A percentile compares a stretch with the other conserved stretches of the same genome.
These are phyloP conservation scores for Ametastegia equiseti DNA, from an alignment of 2,888 invertebrate species.

Conservation along the genomic window DNA sequence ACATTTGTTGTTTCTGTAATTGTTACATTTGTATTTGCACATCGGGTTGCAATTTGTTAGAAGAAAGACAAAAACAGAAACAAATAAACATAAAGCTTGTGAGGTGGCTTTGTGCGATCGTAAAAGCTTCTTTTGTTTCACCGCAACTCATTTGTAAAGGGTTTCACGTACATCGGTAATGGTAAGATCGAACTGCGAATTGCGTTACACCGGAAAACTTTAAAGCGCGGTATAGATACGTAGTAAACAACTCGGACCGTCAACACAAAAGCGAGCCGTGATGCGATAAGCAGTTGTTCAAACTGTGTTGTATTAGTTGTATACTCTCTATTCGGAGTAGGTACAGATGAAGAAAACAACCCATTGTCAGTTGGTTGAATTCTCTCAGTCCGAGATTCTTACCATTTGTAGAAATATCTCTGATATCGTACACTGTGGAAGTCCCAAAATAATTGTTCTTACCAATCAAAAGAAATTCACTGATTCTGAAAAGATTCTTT, in stretches of 20 bases:
- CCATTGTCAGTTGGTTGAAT: neutral
- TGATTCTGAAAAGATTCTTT: too few relatives aligned
- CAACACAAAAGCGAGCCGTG: neutral
- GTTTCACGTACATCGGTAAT: neutral
- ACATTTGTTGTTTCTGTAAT: neutral
- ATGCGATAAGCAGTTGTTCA: neutral
- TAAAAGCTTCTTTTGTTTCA: neutral
- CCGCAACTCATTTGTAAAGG: neutral
- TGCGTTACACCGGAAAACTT: neutral
- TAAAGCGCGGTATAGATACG: neutral
- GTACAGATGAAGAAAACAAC: neutral
- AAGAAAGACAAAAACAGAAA: neutral
- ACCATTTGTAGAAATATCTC: too few relatives aligned
- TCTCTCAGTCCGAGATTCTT: too few relatives aligned
- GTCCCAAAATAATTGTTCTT: too few relatives aligned
- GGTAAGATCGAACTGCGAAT: constrained; percentile 1
- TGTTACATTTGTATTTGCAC: neutral
- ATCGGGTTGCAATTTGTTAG: neutral
- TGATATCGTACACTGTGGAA: too few relatives aligned
- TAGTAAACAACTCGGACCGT: neutral
- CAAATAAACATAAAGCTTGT: too few relatives aligned
- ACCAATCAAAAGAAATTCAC: too few relatives aligned
- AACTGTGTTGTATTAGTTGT: neutral
- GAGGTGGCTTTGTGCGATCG: neutral
- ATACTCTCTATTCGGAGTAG: neutral